These are phyloP conservation scores for Apostichopus parvimensis DNA, from an alignment of 35 echinoderm and acorn worm species.

Conservation along the genomic window DNA sequence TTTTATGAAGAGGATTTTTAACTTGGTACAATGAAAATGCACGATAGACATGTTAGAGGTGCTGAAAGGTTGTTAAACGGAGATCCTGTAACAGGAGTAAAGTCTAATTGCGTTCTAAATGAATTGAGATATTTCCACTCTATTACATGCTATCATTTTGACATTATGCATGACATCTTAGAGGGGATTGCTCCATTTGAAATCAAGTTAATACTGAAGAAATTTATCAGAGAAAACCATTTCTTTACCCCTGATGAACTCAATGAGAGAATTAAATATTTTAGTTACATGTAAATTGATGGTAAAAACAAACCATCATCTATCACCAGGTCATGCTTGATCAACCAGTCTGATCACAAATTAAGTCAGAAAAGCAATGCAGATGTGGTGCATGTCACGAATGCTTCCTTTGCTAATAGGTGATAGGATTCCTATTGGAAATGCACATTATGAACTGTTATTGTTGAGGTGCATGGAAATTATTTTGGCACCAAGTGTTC, in stretches of 20 bases:
- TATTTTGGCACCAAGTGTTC: constrained; percentile 42
- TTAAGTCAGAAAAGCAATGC: background rate
- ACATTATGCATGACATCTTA: background rate
- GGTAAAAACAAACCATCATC: background rate
- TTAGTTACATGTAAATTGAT: background rate
- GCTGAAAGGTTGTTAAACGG: background rate
- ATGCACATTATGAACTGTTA: constrained; percentile 37
- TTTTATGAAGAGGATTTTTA: no score
- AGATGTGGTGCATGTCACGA: constrained; percentile 21
- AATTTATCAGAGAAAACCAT: background rate
- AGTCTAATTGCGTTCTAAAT: background rate
- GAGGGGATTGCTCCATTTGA: constrained; percentile 6
- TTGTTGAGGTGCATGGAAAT: constrained; percentile 54
- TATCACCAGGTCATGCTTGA: background rate
- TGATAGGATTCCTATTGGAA: constrained; percentile 26
- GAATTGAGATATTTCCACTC: background rate
- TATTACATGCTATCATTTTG: background rate
- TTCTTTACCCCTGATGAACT: background rate
- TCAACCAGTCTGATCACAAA: background rate
- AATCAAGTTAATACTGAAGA: background rate
- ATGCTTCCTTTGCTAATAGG: constrained; percentile 58
- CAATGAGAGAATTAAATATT: background rate
- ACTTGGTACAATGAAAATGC: background rate
- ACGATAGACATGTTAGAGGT: background rate
- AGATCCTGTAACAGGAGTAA: background rate